Percentiles rank a stretch among this genome's conserved stretches.
phyloP scores from a whole-genome alignment of 2,113 vertebrate genomes.

The Oncorhynchus nerka region DNA sequence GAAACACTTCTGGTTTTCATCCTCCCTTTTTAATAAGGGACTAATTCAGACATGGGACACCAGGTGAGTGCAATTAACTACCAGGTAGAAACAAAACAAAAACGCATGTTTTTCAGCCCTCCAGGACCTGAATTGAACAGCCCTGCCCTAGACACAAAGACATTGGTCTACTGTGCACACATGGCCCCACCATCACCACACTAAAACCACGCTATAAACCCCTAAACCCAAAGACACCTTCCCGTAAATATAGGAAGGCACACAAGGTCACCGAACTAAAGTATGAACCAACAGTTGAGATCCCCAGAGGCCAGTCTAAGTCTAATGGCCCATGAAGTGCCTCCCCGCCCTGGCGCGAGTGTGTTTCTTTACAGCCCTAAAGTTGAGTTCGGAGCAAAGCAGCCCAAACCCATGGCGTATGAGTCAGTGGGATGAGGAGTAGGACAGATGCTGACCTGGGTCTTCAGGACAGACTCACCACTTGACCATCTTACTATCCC shows the following conservation, averaged over 20 bases:
- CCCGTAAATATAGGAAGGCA: slow-evolving; percentile 22
- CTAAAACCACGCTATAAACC: slow-evolving; percentile 14
- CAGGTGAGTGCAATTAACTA: too few species aligned
- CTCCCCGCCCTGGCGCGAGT: background rate
- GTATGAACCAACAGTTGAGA: background rate
- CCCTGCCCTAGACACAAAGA: background rate
- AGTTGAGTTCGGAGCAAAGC: background rate
- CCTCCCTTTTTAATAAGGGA: too few species aligned
- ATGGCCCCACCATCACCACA: slow-evolving; percentile 33
- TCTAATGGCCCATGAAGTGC: slow-evolving; percentile 30
- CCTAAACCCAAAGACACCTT: slow-evolving; percentile 12
- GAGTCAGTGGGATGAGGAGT: background rate
- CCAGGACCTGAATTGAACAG: background rate
- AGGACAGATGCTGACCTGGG: background rate
- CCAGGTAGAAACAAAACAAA: too few species aligned
- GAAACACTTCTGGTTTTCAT: too few species aligned
- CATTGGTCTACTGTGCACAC: slow-evolving; percentile 12
- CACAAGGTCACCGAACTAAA: background rate
- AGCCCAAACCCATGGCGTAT: background rate
- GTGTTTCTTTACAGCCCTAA: background rate
- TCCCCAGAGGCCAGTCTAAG: slow-evolving; percentile 14
- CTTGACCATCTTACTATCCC: background rate
- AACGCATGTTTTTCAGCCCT: too few species aligned
- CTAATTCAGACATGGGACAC: too few species aligned
- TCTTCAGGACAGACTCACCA: background rate